Conservation (phyloP, 1,140 invertebrate genomes). For the Papilio xuthus region DNA sequence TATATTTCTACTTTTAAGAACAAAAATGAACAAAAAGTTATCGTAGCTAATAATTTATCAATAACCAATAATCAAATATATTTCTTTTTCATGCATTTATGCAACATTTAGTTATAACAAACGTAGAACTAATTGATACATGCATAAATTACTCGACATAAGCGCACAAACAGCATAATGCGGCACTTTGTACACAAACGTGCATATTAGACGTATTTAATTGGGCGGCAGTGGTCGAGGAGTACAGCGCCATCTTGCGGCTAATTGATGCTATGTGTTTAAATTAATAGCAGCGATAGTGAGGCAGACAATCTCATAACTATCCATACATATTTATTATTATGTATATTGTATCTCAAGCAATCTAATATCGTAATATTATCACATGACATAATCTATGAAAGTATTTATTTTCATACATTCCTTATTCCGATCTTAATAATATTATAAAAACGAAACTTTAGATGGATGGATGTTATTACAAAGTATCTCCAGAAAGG, state of each 20-base stretch:
- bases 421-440: too few relatives aligned
- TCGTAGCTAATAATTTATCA: neutral
- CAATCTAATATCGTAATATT: conserved; percentile 34
- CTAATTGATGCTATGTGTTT: conserved; percentile 67
- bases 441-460: too few relatives aligned
- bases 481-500: too few relatives aligned
- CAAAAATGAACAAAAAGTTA: too few relatives aligned
- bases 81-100: neutral
- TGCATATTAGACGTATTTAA: conserved; percentile 28
- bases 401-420: too few relatives aligned
- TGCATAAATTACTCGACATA: neutral
- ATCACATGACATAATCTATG: neutral
- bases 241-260: conserved; percentile 52
- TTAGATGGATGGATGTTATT: too few relatives aligned
- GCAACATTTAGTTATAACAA: neutral
- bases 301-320: conserved; percentile 40
- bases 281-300: conserved; percentile 64
- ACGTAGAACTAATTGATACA: neutral
- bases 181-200: conserved; percentile 13
- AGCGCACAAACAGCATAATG: conserved; percentile 17
- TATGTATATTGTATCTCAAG: conserved; percentile 2
- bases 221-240: conserved; percentile 43
- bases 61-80: neutral
- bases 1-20: neutral
- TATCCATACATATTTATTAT: conserved; percentile 45